phyloP scores from a whole-genome alignment of 2,113 vertebrate species.

The Nothobranchius kuhntae region DNA sequence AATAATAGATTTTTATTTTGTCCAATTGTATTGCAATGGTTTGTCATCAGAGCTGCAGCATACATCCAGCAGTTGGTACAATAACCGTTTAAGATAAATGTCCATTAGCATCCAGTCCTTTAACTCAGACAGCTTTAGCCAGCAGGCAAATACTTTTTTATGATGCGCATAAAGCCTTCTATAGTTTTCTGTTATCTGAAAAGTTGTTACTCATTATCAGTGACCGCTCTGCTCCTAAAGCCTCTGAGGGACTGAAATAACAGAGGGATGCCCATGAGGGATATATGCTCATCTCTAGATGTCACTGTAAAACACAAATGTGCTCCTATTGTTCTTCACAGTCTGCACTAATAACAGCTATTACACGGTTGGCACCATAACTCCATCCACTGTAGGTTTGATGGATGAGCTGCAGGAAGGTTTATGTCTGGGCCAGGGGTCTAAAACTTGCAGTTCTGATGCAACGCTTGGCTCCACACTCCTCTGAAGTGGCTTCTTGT shows the following conservation, averaged over 20 bases:
- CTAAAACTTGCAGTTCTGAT: no score
- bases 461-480: no score
- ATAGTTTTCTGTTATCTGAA: conserved; percentile 25
- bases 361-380: no score
- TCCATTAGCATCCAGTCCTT: conserved; percentile 45
- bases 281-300: no score
- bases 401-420: no score
- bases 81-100: conserved; percentile 12
- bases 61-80: not conserved
- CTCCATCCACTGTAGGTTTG: no score
- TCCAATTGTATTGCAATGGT: conserved; percentile 25
- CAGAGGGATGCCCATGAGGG: no score
- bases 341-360: no score
- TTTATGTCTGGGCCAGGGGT: no score
- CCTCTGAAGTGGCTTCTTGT: no score
- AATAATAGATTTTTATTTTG: conserved; percentile 41
- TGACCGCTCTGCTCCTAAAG: not conserved
- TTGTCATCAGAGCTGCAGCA: conserved; percentile 1
- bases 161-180: conserved; percentile 42
- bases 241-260: not conserved
- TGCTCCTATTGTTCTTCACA: no score
- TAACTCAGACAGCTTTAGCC: conserved; percentile 22
- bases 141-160: conserved; percentile 39
- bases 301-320: no score
- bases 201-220: not conserved